These are phyloP conservation scores for Resseliella maxima DNA, from an alignment of 2,888 invertebrate genomes.

Conservation along the genomic window DNA sequence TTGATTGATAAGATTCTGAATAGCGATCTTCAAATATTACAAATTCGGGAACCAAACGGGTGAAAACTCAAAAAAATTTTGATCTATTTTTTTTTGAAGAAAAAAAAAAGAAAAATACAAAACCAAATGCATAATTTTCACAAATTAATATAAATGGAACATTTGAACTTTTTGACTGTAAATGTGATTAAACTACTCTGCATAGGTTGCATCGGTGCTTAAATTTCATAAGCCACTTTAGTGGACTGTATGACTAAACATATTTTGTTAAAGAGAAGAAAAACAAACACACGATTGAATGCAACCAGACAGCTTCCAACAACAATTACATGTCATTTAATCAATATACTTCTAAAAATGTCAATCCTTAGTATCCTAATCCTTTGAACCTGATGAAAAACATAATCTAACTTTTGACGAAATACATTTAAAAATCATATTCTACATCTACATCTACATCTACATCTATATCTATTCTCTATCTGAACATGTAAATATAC, in stretches of 20 bases:
- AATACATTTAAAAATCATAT: background rate
- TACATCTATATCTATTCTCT: background rate
- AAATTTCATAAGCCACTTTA: too few relatives aligned
- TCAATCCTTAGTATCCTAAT: background rate
- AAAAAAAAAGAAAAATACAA: background rate
- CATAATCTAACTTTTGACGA: background rate
- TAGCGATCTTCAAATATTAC: background rate
- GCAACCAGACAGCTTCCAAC: too few relatives aligned
- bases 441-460: background rate
- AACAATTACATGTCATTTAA: too few relatives aligned
- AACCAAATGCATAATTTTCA: too few relatives aligned
- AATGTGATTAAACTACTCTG: too few relatives aligned
- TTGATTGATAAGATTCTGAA: background rate
- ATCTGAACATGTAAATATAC: background rate
- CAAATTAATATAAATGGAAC: too few relatives aligned
- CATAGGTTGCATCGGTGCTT: too few relatives aligned
- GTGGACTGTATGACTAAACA: too few relatives aligned
- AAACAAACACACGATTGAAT: too few relatives aligned
- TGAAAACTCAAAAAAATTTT: background rate
- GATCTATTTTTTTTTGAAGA: background rate
- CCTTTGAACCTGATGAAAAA: constrained; percentile 20
- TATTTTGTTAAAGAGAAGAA: too few relatives aligned
- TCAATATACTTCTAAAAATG: too few relatives aligned
- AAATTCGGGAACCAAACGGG: constrained; percentile 1
- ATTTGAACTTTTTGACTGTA: too few relatives aligned